Conservation (phyloP, 2,888 invertebrate genomes). For the Drosophila emarginata region DNA sequence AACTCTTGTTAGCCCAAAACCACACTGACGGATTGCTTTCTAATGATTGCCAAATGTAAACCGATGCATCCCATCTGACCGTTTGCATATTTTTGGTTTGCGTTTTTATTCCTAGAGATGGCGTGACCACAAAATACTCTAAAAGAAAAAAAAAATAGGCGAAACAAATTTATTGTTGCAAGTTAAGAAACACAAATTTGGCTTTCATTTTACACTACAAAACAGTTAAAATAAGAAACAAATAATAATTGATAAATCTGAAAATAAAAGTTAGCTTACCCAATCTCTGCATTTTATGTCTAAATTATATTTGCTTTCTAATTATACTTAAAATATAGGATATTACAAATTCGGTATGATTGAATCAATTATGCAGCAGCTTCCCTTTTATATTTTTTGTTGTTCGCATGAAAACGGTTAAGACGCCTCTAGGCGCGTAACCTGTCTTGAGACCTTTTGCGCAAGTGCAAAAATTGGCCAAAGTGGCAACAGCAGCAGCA, state of each 20-base stretch:
- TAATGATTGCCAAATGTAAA: conserved; percentile 65
- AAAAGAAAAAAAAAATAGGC: conserved; percentile 40
- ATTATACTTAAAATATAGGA: no score
- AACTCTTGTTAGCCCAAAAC: conserved; percentile 63
- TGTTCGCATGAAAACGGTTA: conserved; percentile 70
- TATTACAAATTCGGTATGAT: background rate
- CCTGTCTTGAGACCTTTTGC: conserved; percentile 80
- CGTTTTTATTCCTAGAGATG: conserved; percentile 37
- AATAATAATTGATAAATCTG: no score
- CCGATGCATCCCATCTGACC: conserved; percentile 62
- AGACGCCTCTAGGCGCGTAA: conserved; percentile 76
- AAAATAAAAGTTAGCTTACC: no score
- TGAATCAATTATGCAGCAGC: conserved; percentile 6
- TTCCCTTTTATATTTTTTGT: conserved; percentile 15
- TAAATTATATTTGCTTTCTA: no score
- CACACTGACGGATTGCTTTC: conserved; percentile 75
- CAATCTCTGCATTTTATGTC: no score
- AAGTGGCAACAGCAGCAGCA: conserved; percentile 40
- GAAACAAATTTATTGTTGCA: conserved; percentile 25
- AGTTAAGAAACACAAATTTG: background rate
- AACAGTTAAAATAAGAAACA: no score
- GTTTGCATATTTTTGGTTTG: conserved; percentile 40
- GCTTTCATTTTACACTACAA: no score
- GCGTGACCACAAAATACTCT: conserved; percentile 62
- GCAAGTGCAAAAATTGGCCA: conserved; percentile 78